A percentile compares a stretch with the other conserved stretches of the same genome.
phyloP scores from a whole-genome alignment of 2,888 invertebrate genomes.

The Thysanoteuthis rhombus region DNA sequence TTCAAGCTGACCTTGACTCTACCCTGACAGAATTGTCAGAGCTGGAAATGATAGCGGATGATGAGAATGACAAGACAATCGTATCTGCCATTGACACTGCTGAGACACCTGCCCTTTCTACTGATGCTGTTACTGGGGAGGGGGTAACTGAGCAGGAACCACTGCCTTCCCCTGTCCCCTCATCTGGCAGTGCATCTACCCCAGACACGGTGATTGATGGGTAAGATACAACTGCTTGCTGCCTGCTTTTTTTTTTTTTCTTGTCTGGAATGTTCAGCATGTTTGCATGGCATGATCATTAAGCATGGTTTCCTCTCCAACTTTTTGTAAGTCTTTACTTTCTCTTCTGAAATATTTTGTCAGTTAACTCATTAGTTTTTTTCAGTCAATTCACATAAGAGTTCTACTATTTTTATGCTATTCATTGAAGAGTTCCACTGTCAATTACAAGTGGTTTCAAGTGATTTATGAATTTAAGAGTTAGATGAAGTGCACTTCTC shows the following conservation, averaged over 20 bases:
- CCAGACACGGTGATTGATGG: slow-evolving; percentile 53
- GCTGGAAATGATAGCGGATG: slow-evolving; percentile 26
- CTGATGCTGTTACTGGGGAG: not conserved
- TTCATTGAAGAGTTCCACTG: too few species aligned
- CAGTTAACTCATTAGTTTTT: too few species aligned
- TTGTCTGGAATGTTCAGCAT: not conserved
- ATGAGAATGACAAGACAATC: slow-evolving; percentile 25
- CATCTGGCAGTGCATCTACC: slow-evolving; percentile 49
- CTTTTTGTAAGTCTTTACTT: not conserved
- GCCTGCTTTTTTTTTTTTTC: not conserved
- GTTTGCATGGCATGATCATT: not conserved
- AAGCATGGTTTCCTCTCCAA: not conserved
- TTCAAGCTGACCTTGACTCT: slow-evolving; percentile 24
- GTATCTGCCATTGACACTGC: not conserved
- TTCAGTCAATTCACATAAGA: too few species aligned
- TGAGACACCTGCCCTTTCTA: slow-evolving; percentile 17
- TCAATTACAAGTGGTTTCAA: too few species aligned
- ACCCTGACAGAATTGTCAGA: slow-evolving; percentile 14
- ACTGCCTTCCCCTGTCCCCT: slow-evolving; percentile 30
- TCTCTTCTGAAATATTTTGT: too few species aligned
- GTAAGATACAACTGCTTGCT: slow-evolving; percentile 41
- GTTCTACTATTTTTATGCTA: too few species aligned
- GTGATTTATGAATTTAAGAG: too few species aligned
- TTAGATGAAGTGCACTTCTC: too few species aligned
- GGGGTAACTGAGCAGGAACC: not conserved